Conservation (phyloP, 2,888 invertebrate species). For the Eutolmus rufibarbis region DNA sequence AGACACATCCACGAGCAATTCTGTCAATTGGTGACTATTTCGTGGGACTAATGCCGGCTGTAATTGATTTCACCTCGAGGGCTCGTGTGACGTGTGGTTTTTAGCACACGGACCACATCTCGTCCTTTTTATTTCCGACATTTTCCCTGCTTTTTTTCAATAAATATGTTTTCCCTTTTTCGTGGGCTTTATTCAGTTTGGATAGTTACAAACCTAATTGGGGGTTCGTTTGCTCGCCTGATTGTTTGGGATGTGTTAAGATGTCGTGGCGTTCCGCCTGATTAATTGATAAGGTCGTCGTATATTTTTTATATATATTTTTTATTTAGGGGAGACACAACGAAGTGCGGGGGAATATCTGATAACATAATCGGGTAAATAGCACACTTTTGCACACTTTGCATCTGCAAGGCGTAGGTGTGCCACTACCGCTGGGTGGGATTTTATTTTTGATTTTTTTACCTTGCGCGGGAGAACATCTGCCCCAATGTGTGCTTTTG, state of each 20-base stretch:
- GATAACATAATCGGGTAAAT: conserved; percentile 16
- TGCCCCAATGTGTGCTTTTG: background rate
- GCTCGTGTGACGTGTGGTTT: conserved; percentile 24
- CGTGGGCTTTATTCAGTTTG: background rate
- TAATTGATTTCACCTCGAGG: conserved; percentile 49
- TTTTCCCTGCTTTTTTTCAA: background rate
- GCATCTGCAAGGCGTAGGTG: conserved; percentile 31
- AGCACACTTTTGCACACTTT: conserved; percentile 17
- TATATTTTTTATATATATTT: background rate
- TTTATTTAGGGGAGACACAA: background rate
- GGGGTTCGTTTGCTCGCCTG: conserved; percentile 10
- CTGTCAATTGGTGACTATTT: conserved; percentile 41
- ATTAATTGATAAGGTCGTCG: conserved; percentile 10
- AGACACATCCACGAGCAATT: background rate
- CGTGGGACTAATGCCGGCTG: conserved; percentile 44
- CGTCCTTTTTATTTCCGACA: background rate
- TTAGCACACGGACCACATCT: background rate
- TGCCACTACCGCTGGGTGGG: background rate
- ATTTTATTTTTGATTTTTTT: background rate
- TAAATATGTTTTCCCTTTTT: background rate
- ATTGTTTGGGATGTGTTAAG: conserved; percentile 17
- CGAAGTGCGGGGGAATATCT: background rate
- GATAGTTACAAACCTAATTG: background rate
- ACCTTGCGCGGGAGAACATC: background rate
- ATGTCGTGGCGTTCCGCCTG: background rate